Conservation (phyloP, 1,140 invertebrate genomes). For the Magallana gigas region DNA sequence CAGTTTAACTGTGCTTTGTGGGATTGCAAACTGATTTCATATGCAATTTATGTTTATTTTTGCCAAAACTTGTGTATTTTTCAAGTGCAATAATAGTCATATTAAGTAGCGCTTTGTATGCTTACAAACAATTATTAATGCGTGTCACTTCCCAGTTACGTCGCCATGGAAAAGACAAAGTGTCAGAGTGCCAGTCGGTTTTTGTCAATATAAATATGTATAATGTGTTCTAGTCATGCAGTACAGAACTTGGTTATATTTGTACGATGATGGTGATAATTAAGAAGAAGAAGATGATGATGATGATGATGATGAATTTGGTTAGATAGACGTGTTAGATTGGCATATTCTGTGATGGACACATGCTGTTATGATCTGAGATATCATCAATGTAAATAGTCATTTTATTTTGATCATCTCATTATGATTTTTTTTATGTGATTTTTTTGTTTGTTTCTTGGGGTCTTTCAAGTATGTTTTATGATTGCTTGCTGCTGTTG, state of each 20-base stretch:
- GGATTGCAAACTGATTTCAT: conserved; percentile 8
- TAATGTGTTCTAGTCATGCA: not conserved
- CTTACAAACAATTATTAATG: not conserved
- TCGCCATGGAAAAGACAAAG: not conserved
- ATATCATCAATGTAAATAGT: conserved; percentile 4
- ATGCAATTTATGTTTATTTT: conserved; percentile 14
- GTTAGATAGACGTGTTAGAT: no score
- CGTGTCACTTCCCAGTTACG: not conserved
- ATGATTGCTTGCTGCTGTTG: conserved; percentile 10
- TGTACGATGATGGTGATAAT: not conserved
- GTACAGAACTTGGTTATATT: conserved; percentile 3
- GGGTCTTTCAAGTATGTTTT: not conserved
- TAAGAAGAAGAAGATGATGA: no score
- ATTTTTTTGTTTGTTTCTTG: not conserved
- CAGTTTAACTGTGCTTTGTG: conserved; percentile 17
- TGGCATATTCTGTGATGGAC: not conserved
- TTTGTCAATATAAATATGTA: not conserved
- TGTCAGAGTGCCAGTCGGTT: no score
- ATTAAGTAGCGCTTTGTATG: conserved; percentile 9
- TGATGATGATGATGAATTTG: no score
- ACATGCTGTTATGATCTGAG: conserved; percentile 1
- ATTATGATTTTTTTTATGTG: not conserved
- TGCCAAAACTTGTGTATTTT: conserved; percentile 36
- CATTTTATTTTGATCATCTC: not conserved
- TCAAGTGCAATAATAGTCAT: conserved; percentile 26